Evolutionary conservation across 2,113 vertebrate genomes (phyloP).

Genomic region (Salvator merianae): DNA sequence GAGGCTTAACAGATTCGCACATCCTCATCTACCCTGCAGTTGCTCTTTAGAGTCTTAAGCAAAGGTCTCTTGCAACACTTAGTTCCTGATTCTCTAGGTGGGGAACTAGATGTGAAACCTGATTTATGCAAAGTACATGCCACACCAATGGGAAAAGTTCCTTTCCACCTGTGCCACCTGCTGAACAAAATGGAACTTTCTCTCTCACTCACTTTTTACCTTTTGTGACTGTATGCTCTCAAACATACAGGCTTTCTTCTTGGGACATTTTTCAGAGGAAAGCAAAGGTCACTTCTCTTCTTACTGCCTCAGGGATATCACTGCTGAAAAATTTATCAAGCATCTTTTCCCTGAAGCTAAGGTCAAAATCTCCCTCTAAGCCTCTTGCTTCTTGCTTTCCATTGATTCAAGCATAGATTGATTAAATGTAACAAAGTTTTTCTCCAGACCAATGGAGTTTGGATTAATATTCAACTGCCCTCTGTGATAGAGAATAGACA

Average conservation of each 20-base stretch:
- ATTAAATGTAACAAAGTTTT: neutral
- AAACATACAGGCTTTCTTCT: constrained; percentile 39
- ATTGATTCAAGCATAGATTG: neutral
- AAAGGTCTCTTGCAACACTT: neutral
- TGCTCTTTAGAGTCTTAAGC: neutral
- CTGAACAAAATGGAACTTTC: constrained; percentile 6
- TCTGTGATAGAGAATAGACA: neutral
- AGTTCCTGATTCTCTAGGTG: neutral
- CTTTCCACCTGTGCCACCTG: rapidly evolving
- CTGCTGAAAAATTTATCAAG: constrained; percentile 10
- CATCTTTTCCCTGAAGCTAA: neutral
- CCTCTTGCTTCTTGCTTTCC: neutral
- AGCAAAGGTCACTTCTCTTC: constrained; percentile 47
- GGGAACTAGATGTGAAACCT: neutral
- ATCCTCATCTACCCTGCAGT: neutral
- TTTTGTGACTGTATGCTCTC: neutral
- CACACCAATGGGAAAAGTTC: neutral
- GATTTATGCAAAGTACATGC: neutral
- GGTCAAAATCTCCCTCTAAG: neutral
- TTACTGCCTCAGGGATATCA: constrained; percentile 11
- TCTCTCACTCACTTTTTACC: neutral
- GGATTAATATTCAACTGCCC: neutral
- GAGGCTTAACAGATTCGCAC: too few relatives aligned
- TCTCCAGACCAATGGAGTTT: neutral
- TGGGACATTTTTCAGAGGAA: constrained; percentile 41